These are phyloP conservation scores for Elanoides forficatus DNA, from an alignment of 2,113 vertebrate genomes.

Conservation along the genomic window DNA sequence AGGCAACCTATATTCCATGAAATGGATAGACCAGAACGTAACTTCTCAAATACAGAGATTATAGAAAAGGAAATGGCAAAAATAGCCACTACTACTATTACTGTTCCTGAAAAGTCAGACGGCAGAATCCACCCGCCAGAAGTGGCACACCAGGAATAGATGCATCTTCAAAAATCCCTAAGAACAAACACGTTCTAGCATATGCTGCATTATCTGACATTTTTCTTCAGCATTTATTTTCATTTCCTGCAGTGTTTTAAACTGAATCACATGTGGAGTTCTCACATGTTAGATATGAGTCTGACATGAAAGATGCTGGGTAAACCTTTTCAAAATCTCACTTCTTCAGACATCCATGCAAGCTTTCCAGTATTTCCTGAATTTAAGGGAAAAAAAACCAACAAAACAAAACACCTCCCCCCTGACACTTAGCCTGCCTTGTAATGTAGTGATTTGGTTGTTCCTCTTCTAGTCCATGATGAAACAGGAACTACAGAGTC, in stretches of 20 bases:
- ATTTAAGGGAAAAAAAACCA: neutral
- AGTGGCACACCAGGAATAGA: neutral
- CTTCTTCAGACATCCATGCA: neutral
- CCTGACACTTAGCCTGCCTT: neutral
- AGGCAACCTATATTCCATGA: neutral
- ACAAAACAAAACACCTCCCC: neutral
- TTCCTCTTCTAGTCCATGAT: neutral
- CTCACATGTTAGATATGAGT: neutral
- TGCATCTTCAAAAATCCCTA: neutral
- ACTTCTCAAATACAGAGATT: neutral
- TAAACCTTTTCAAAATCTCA: neutral
- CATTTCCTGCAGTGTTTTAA: neutral
- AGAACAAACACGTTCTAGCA: rapidly evolving
- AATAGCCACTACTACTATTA: conserved; percentile 43
- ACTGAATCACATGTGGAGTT: neutral
- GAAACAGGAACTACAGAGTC: neutral
- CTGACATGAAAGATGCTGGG: neutral
- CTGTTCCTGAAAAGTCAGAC: conserved; percentile 27
- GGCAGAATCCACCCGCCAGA: neutral
- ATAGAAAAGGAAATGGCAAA: conserved; percentile 36
- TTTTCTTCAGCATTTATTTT: neutral
- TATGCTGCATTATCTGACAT: neutral
- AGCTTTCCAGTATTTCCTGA: neutral
- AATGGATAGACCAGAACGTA: neutral
- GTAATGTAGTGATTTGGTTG: neutral